These are phyloP conservation scores for Natrix natrix DNA, from an alignment of 2,797 vertebrate genomes.

Conservation along the genomic window DNA sequence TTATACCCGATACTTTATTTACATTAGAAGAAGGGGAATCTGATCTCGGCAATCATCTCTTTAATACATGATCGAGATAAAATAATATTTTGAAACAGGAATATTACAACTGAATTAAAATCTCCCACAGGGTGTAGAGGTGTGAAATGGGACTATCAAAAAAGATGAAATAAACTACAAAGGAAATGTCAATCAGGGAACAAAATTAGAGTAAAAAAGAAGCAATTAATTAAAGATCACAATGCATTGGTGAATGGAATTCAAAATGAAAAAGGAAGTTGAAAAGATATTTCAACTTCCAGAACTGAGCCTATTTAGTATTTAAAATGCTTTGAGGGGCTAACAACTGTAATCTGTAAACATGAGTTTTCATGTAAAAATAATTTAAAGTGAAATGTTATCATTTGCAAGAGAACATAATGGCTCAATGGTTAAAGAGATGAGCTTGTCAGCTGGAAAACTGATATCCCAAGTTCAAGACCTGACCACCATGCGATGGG, in stretches of 20 bases:
- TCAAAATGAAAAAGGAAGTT: background rate
- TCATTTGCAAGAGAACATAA: background rate
- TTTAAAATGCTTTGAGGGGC: background rate
- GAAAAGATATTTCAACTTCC: background rate
- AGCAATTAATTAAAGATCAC: background rate
- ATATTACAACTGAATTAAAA: background rate
- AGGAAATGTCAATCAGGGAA: background rate
- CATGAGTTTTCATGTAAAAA: background rate
- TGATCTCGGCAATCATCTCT: background rate
- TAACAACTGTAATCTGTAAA: background rate
- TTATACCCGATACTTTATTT: background rate
- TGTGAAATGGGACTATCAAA: background rate
- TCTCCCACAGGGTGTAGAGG: background rate
- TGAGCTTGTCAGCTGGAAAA: background rate
- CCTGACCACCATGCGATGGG: background rate
- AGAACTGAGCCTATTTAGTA: background rate
- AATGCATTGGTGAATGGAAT: background rate
- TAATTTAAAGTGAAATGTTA: background rate
- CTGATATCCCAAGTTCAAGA: background rate
- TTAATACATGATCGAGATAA: background rate
- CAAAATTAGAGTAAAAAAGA: background rate
- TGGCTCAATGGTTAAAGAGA: background rate
- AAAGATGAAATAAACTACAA: background rate
- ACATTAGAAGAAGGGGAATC: background rate
- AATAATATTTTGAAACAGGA: background rate